Conservation (phyloP, 2,113 vertebrate species). For the Echinops telfairi region DNA sequence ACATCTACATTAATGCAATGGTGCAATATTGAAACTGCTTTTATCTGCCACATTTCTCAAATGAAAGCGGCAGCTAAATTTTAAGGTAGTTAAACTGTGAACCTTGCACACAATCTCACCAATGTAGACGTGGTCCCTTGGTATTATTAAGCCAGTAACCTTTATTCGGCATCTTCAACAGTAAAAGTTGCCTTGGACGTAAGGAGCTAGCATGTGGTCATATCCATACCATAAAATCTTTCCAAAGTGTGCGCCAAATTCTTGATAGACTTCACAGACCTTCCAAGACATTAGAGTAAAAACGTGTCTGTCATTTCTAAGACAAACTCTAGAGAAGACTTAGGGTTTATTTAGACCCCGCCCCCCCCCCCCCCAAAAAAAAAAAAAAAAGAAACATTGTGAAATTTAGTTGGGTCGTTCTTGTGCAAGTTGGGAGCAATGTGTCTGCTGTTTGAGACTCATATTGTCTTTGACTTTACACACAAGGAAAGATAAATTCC, state of each 20-base stretch:
- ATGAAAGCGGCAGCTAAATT: slow-evolving; percentile 79
- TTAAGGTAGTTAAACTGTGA: slow-evolving; percentile 80
- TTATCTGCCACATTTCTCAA: slow-evolving; percentile 77
- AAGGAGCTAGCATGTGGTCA: slow-evolving; percentile 60
- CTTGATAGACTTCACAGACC: slow-evolving; percentile 53
- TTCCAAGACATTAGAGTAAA: slow-evolving; percentile 63
- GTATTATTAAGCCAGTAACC: slow-evolving; percentile 70
- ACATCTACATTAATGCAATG: slow-evolving; percentile 76
- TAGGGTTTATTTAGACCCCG: not conserved
- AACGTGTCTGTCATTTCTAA: slow-evolving; percentile 1
- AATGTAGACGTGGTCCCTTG: slow-evolving; percentile 46
- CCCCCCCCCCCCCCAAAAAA: no score
- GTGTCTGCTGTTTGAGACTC: not conserved
- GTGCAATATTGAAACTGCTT: slow-evolving; percentile 78
- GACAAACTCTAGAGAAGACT: not conserved
- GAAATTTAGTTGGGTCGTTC: not conserved
- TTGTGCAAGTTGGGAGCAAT: not conserved
- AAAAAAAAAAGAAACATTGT: not conserved
- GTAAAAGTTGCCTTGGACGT: slow-evolving; percentile 70
- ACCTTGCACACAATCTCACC: slow-evolving; percentile 62
- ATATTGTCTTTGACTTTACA: not conserved
- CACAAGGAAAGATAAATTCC: not conserved
- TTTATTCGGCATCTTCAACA: slow-evolving; percentile 72
- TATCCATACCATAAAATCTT: slow-evolving; percentile 65
- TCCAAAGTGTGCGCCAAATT: slow-evolving; percentile 53